Evolutionary conservation across 2,113 vertebrate genomes (phyloP), one percentile per base, ranked within the genome.

Genomic region (Centrocercus urophasianus): DNA sequence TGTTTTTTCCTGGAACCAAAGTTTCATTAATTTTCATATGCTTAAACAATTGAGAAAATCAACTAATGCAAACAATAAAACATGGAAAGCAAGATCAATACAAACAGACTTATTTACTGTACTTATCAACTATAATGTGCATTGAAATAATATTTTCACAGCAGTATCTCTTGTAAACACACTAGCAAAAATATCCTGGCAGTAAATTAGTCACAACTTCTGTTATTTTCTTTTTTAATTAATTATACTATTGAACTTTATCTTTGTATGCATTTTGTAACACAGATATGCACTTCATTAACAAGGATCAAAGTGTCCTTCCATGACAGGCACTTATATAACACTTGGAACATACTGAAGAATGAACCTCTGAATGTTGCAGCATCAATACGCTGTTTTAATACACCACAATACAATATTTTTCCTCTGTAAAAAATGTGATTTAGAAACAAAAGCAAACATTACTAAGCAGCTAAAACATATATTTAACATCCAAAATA

Each of bases 371-470:
- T 65, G 71, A 83, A 76, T 11, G 30, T 80, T 40, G 85, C 3
- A 4, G 22, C 17, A 61, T 12, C 17, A 43, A 85, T 43, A 60
- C 4, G 22, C 43, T 0, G 2, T 71, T 96, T 93, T 60, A 84
- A 71, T 65, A 94, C 72, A 25, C 45, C 60, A 83, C n/a, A 45
- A 25, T 9, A 60, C 5, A 4, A 83, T 10, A 6, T 16, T 38
- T 21, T 88, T 71, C 25, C 80, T 88, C 61, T 42, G 85, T 24
- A 82, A 90, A 75, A 79, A 95, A 63, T 19, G 32, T 43, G 9
- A 87, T 61, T 42, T 65, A 93, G 86, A 79, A 95, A 89, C 6
- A 73, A 90, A 90, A 71, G 30, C 57, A 95, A 89, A 93, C 60
- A 90, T 88, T 77, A 96, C 80, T 80, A 90, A 43, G 5, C 10